Evolutionary conservation across 2,888 invertebrate genomes (phyloP).

Genomic region (Campopleginae sp.): DNA sequence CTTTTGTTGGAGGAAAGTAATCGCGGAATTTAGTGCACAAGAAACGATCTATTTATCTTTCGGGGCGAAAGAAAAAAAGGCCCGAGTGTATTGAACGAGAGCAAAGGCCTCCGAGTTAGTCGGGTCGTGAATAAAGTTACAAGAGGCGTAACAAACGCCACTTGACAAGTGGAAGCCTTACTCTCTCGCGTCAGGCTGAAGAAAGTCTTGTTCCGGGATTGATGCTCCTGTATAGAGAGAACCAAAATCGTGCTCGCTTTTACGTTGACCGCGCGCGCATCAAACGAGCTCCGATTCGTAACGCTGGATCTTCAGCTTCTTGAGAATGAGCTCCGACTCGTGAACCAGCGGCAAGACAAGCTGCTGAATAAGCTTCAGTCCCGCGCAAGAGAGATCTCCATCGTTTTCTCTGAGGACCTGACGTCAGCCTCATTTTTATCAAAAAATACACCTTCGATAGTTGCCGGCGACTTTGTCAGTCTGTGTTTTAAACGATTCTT

Average conservation of each 20-base stretch:
- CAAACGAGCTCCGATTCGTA: slow-evolving; percentile 57
- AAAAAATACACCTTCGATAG: slow-evolving; percentile 7
- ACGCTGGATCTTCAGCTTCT: slow-evolving; percentile 54
- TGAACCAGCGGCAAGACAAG: slow-evolving; percentile 13
- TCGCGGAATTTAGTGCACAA: slow-evolving; percentile 41
- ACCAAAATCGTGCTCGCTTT: slow-evolving; percentile 51
- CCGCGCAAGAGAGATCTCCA: slow-evolving; percentile 45
- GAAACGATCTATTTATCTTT: slow-evolving; percentile 39
- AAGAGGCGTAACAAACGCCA: slow-evolving; percentile 62
- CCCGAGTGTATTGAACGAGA: slow-evolving; percentile 22
- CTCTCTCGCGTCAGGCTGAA: slow-evolving; percentile 39
- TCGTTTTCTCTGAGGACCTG: slow-evolving; percentile 23
- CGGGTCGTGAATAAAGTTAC: slow-evolving; percentile 54
- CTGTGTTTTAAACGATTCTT: background rate
- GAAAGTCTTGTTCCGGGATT: slow-evolving; percentile 67
- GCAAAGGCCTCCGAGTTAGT: slow-evolving; percentile 29
- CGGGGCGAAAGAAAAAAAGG: slow-evolving; percentile 18
- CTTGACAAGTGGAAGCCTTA: slow-evolving; percentile 60
- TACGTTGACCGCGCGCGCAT: slow-evolving; percentile 40
- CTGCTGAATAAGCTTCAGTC: slow-evolving; percentile 21
- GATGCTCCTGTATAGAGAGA: slow-evolving; percentile 27
- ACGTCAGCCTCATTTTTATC: slow-evolving; percentile 35
- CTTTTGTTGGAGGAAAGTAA: background rate
- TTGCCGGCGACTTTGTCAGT: background rate
- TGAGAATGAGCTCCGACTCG: slow-evolving; percentile 20